phyloP scores from a whole-genome alignment of 1,140 invertebrate genomes.

The Pinna nobilis region DNA sequence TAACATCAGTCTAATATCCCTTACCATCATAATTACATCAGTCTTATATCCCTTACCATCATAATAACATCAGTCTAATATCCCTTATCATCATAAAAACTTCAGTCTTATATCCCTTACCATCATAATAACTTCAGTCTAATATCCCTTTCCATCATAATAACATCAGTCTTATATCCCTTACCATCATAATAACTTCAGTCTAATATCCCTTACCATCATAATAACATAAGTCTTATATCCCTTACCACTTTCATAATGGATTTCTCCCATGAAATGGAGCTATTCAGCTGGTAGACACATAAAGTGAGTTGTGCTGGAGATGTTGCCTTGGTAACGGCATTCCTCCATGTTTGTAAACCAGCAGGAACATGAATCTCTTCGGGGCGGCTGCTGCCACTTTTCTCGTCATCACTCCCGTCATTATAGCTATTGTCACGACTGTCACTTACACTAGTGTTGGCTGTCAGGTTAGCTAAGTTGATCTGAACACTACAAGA shows the following conservation, averaged over 20 bases:
- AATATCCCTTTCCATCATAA: too few species aligned
- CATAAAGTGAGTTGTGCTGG: conserved; percentile 94
- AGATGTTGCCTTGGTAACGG: conserved; percentile 86
- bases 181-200: too few species aligned
- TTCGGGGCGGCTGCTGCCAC: conserved; percentile 29
- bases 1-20: too few species aligned
- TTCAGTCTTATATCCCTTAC: too few species aligned
- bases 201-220: too few species aligned
- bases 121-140: too few species aligned
- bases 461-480: conserved; percentile 57
- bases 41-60: too few species aligned
- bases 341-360: conserved; percentile 92
- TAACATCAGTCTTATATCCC: too few species aligned
- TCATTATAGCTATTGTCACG: conserved; percentile 24
- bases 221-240: too few species aligned
- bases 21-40: too few species aligned
- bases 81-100: too few species aligned
- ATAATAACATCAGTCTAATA: too few species aligned
- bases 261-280: conserved; percentile 98
- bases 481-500: conserved; percentile 59
- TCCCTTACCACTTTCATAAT: conserved; percentile 97
- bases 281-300: conserved; percentile 90
- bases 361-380: conserved; percentile 67
- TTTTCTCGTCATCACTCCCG: conserved; percentile 40
- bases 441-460: conserved; percentile 20